phyloP scores from a whole-genome alignment of 1,140 invertebrate genomes.

The Phthorimaea operculella region DNA sequence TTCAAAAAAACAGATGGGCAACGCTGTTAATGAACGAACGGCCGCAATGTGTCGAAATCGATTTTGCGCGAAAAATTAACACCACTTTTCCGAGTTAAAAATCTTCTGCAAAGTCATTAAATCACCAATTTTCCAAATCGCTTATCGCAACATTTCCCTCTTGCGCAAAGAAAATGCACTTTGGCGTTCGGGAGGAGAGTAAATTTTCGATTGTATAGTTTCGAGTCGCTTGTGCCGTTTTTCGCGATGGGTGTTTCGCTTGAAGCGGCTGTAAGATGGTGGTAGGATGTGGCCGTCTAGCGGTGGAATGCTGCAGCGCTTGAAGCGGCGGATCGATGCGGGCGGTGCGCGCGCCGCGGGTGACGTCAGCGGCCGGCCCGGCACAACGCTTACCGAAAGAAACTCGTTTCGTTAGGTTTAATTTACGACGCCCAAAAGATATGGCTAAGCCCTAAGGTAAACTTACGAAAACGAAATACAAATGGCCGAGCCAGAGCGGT shows the following conservation, averaged over 20 bases:
- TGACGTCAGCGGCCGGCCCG: conserved; percentile 55
- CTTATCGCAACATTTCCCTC: background rate
- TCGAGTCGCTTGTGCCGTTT: conserved; percentile 21
- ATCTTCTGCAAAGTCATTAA: conserved; percentile 16
- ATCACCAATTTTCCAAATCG: conserved; percentile 2
- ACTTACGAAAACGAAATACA: no score
- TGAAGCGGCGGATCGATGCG: conserved; percentile 38
- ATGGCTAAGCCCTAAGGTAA: no score
- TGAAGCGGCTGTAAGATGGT: conserved; percentile 26
- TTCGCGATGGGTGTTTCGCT: conserved; percentile 23
- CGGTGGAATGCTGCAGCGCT: conserved; percentile 41
- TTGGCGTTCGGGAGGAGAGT: background rate
- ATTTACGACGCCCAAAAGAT: background rate
- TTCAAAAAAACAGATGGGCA: no score
- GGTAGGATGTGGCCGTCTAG: conserved; percentile 10
- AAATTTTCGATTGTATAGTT: conserved; percentile 9
- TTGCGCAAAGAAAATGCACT: conserved; percentile 4
- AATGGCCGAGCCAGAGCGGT: no score
- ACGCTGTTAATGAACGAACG: no score
- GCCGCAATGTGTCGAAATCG: no score
- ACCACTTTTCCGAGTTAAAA: conserved; percentile 13
- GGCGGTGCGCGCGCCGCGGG: conserved; percentile 47
- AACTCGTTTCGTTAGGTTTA: conserved; percentile 4
- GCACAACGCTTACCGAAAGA: conserved; percentile 28
- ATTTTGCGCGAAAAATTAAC: background rate